Conservation (phyloP, 2,797 vertebrate species). For the Gallirallus australis region DNA sequence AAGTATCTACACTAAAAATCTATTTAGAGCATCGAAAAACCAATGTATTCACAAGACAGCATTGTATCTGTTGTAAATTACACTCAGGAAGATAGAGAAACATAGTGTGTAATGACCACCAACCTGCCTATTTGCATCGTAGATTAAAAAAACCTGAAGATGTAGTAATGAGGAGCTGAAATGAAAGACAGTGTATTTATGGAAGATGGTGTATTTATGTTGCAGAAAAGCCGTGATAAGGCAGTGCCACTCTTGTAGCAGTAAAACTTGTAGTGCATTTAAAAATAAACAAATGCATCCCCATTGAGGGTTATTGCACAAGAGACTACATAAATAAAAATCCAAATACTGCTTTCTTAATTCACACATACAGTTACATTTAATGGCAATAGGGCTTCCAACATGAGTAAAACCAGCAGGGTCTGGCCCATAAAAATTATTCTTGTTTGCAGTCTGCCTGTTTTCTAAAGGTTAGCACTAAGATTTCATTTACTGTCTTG, state of each 20-base stretch:
- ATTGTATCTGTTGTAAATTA: conserved; percentile 53
- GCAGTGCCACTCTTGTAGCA: background rate
- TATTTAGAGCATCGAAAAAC: conserved; percentile 63
- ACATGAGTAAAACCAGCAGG: conserved; percentile 27
- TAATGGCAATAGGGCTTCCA: conserved; percentile 23
- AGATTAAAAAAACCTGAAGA: conserved; percentile 56
- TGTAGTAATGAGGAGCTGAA: conserved; percentile 41
- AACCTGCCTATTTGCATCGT: conserved; percentile 50
- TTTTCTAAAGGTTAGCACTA: conserved; percentile 22
- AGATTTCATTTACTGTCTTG: conserved; percentile 33
- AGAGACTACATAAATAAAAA: conserved; percentile 50
- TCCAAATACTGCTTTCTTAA: conserved; percentile 44
- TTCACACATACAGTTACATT: conserved; percentile 49
- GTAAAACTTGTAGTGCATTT: conserved; percentile 32
- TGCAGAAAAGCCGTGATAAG: conserved; percentile 31
- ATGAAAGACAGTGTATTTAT: conserved; percentile 27
- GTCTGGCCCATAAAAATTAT: conserved; percentile 47
- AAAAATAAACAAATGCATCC: conserved; percentile 31
- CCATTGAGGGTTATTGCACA: conserved; percentile 11
- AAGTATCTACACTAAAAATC: conserved; percentile 68
- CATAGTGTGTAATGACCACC: background rate
- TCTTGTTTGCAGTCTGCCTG: conserved; percentile 51
- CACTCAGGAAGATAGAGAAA: background rate
- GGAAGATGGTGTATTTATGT: conserved; percentile 43
- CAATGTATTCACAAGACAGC: conserved; percentile 34